phyloP scores from a whole-genome alignment of 2,113 vertebrate species.

The Lamprotornis superbus region DNA sequence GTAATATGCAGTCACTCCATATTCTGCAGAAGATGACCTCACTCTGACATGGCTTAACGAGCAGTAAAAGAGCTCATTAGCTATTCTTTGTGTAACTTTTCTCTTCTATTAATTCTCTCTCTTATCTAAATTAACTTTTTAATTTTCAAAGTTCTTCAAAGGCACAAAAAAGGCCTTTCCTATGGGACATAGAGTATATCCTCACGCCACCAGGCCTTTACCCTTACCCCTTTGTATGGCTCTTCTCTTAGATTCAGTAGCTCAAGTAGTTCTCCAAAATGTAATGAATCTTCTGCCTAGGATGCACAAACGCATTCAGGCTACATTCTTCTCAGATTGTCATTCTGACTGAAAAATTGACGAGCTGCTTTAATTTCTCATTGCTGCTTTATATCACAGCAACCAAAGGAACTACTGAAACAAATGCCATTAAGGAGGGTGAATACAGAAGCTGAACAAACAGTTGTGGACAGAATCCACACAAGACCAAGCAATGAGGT shows the following conservation, averaged over 20 bases:
- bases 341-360: neutral
- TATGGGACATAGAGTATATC: neutral
- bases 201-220: neutral
- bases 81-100: neutral
- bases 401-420: neutral
- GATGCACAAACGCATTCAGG: neutral
- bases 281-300: neutral
- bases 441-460: neutral
- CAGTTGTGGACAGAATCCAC: neutral
- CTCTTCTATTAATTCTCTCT: neutral
- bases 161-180: neutral
- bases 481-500: neutral
- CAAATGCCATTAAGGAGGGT: neutral
- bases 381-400: neutral
- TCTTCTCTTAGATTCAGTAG: neutral
- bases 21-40: neutral
- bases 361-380: neutral
- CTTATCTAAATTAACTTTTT: neutral
- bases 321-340: neutral
- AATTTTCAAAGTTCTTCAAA: neutral
- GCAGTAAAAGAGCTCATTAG: neutral
- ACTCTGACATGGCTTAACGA: neutral
- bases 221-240: neutral
- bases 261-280: neutral
- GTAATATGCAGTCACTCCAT: neutral